These are phyloP conservation scores for Pangasius sanitwongsei DNA, from an alignment of 2,797 vertebrate species.

Conservation along the genomic window DNA sequence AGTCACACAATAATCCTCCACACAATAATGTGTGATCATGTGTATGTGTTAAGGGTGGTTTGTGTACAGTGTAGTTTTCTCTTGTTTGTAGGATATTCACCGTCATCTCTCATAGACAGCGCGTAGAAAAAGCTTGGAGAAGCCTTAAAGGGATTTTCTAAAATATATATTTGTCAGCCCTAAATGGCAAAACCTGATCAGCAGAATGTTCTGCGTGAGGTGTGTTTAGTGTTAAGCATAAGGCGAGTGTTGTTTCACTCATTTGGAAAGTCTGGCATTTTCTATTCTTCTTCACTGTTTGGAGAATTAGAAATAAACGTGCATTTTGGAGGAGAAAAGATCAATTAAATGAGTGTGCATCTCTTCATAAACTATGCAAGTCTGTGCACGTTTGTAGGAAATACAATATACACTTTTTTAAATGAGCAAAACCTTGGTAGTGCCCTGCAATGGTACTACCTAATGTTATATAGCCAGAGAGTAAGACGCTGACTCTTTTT, in stretches of 20 bases:
- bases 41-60: not conserved
- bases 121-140: not conserved
- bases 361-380: not conserved
- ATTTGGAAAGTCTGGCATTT: not conserved
- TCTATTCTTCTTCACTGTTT: not conserved
- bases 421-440: not conserved
- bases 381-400: not conserved
- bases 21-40: not conserved
- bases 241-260: not conserved
- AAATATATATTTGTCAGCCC: not conserved
- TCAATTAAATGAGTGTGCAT: not conserved
- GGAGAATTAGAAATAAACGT: not conserved
- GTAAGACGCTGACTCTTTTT: not conserved
- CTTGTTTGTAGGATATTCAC: not conserved
- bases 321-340: not conserved
- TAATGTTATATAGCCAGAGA: too few relatives aligned
- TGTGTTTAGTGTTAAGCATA: not conserved
- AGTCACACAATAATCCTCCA: too few relatives aligned
- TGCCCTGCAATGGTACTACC: too few relatives aligned
- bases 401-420: not conserved
- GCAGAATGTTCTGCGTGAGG: not conserved
- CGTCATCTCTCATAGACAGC: not conserved
- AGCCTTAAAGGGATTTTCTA: not conserved
- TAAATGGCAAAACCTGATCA: not conserved
- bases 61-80: not conserved